phyloP scores from a whole-genome alignment of 2,797 vertebrate species.

The Aplochiton taeniatus region DNA sequence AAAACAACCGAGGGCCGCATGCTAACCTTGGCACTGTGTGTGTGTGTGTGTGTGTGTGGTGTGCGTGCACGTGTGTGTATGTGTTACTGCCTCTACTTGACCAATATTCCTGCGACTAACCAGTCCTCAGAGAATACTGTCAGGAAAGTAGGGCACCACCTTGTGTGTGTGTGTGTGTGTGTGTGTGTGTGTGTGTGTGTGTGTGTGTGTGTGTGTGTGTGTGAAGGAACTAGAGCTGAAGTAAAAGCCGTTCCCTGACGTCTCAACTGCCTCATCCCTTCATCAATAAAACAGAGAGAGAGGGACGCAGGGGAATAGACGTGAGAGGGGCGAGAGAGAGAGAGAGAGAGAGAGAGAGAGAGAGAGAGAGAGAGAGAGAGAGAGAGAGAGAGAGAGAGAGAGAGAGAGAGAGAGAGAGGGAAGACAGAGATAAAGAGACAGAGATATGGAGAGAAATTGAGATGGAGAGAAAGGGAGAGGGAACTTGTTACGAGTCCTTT shows the following conservation, averaged over 20 bases:
- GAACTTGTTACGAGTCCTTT: neutral
- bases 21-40: too few species aligned
- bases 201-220: constrained; percentile 8
- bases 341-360: neutral
- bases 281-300: constrained; percentile 70
- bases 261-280: constrained; percentile 53
- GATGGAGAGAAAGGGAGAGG: neutral
- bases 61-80: neutral
- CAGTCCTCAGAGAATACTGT: neutral
- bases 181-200: constrained; percentile 22
- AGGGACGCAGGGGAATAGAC: neutral
- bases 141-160: constrained; percentile 9
- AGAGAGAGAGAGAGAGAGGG: constrained; percentile 18
- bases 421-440: neutral
- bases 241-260: constrained; percentile 69
- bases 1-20: too few species aligned
- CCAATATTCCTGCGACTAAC: neutral
- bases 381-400: constrained; percentile 4
- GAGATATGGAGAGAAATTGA: neutral
- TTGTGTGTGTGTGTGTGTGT: constrained; percentile 2
- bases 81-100: neutral
- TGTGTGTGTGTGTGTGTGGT: neutral
- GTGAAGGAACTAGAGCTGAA: constrained; percentile 74
- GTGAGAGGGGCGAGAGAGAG: neutral
- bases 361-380: neutral